Evolutionary conservation across 2,113 vertebrate species (phyloP), one percentile per base, ranked within the genome.

Genomic region (Ia io): DNA sequence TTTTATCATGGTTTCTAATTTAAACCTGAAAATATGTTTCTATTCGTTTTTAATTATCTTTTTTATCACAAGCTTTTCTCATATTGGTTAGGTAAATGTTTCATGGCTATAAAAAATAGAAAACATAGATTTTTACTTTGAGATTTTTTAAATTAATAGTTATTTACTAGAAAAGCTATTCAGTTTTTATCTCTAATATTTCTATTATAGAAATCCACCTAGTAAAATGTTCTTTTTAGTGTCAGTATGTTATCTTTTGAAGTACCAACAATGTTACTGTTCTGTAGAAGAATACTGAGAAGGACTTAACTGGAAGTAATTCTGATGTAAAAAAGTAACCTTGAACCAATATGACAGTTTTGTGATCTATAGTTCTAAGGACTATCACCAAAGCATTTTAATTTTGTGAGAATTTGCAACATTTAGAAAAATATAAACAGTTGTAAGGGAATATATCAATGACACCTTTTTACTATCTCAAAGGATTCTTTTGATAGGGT

Each of bases 261-360:
- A 71, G 59, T 82, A 77, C 82, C 69, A 91, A 56, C 63, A 73
- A 77, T 83, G 67, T 87, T 96, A 74, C 85, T 85, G 79, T 87
- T 96, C 70, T 79, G 44, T 47, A 65, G 65, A 91, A 93, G 71
- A 88, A 89, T 44, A 95, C 47, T 71, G 71, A 95, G 82, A 93
- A 82, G 82, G 92, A 94, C 89, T 95, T 96, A 91, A 89, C 74
- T 76, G 90, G 90, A 61, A 90, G 49, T 85, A 95, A 90, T 83
- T 94, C 56, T 94, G 44, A 86, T 11, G 20, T 35, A 91, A 90
- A 93, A 94, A 92, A 59, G 53, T 88, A 86, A 84, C 96, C 88
- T 95, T 96, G 83, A 96, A 76, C 2, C 32, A 76, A 70, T 91
- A 65, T 78, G 93, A 97, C 82, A 94, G 73, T 70, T 96, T 94